Evolutionary conservation across 2,797 vertebrate genomes (phyloP), one percentile per base, ranked within the genome.

Genomic region (Rhynchotus rufescens): DNA sequence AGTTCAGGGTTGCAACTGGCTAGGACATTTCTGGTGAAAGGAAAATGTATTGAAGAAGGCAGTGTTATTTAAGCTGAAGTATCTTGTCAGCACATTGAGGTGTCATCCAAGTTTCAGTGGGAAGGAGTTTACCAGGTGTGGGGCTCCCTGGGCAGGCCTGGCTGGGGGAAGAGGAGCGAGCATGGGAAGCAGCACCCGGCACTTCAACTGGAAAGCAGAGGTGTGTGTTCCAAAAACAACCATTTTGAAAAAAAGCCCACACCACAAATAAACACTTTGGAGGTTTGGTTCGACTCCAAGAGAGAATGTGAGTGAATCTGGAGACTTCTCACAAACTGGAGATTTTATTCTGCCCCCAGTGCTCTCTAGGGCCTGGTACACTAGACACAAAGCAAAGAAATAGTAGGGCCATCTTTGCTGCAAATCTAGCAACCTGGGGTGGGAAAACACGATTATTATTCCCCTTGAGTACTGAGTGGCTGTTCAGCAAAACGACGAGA

Each of bases 351-450:
- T 47, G 59, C 38, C 20, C 56, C 28, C 22, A 5, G 8, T 0
- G 8, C 52, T 66, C 42, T 51, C 45, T 0, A 2, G 67, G 77
- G 62, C 28, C 32, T 75, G 45, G 67, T 52, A 26, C 15, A 72
- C 8, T 20, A 30, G 21, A 16, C 1, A 1, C 0, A 0, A 28
- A 3, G 36, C 19, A 40, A 44, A 40, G 21, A 8, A 62, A 76
- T 44, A 51, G 25, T 66, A 69, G 57, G 9, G 17, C 65, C 59
- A 45, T 25, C 61, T 64, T 80, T n/a, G 57, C 12, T 1, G 2
- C 20, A 1, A 0, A 22, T 26, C 57, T 21, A 22, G n/a, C 3
- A 4, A 54, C n/a, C 21, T 19, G 75, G 66, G 19, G 12, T 69
- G 36, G 56, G 36, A 69, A 45, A 86, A 44, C 62, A 72, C 45